phyloP scores from a whole-genome alignment of 1,140 invertebrate species.

The Colletes latitarsis region DNA sequence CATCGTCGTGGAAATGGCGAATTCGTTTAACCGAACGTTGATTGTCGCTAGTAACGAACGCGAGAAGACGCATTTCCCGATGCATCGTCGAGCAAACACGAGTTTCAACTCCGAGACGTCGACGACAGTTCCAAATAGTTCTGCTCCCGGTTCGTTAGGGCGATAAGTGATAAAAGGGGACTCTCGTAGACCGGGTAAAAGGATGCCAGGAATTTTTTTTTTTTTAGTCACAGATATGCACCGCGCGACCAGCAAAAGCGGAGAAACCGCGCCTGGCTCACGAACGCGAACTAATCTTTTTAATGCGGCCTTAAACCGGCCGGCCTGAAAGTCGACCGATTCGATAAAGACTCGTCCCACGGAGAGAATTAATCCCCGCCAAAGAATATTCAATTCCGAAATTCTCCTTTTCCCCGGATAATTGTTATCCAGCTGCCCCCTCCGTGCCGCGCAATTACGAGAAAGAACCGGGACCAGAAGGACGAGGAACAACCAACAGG shows the following conservation, averaged over 20 bases:
- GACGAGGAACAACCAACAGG: background rate
- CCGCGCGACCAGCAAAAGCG: background rate
- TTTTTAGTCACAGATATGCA: conserved; percentile 1
- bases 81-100: background rate
- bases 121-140: conserved; percentile 2
- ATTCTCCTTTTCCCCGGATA: background rate
- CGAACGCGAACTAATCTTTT: conserved; percentile 16
- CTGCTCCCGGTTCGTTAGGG: background rate
- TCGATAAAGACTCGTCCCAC: conserved; percentile 2
- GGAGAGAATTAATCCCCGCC: conserved; percentile 4
- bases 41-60: background rate
- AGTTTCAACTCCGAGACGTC: background rate
- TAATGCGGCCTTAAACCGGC: conserved; percentile 33
- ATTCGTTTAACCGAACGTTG: background rate
- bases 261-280: no score
- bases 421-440: conserved; percentile 1
- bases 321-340: background rate
- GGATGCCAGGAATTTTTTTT: background rate
- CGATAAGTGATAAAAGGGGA: conserved; percentile 2
- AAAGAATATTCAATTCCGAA: conserved; percentile 24
- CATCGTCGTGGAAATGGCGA: background rate
- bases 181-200: background rate
- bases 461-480: background rate
- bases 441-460: background rate
- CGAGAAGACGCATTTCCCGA: background rate